These are phyloP conservation scores for Adineta ricciae DNA, from an alignment of 2,888 invertebrate genomes.

Conservation along the genomic window DNA sequence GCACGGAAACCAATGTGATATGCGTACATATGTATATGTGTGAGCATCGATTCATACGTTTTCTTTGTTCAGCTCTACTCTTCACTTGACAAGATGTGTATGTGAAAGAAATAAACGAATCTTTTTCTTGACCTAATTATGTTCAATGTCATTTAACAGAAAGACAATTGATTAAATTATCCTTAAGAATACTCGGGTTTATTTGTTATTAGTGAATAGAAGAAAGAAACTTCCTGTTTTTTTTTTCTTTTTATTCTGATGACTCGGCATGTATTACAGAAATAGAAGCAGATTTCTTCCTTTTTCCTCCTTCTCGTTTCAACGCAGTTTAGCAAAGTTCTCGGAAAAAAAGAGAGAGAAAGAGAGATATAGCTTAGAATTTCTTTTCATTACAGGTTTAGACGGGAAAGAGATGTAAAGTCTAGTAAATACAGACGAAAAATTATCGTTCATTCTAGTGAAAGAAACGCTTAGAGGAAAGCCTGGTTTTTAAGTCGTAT, in stretches of 20 bases:
- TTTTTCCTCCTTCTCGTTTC: neutral
- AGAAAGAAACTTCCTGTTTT: neutral
- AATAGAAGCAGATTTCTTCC: neutral
- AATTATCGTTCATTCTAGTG: neutral
- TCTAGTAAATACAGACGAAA: neutral
- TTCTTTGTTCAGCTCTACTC: neutral
- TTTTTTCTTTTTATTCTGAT: neutral
- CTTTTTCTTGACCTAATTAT: neutral
- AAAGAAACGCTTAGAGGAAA: neutral
- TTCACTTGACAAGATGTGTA: neutral
- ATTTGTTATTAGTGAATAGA: neutral
- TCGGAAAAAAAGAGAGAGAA: neutral
- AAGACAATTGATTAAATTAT: neutral
- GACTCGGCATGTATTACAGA: neutral
- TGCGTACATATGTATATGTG: neutral
- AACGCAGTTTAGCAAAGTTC: neutral
- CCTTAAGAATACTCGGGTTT: neutral
- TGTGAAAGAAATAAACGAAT: neutral
- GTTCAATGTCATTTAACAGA: neutral
- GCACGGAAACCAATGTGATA: slow-evolving; percentile 7
- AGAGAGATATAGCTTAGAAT: neutral
- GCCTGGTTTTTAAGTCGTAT: too few species aligned
- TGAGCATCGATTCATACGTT: neutral
- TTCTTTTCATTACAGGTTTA: neutral
- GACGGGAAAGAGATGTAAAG: neutral